phyloP scores from a whole-genome alignment of 2,113 vertebrate genomes.

The Odocoileus virginianus region DNA sequence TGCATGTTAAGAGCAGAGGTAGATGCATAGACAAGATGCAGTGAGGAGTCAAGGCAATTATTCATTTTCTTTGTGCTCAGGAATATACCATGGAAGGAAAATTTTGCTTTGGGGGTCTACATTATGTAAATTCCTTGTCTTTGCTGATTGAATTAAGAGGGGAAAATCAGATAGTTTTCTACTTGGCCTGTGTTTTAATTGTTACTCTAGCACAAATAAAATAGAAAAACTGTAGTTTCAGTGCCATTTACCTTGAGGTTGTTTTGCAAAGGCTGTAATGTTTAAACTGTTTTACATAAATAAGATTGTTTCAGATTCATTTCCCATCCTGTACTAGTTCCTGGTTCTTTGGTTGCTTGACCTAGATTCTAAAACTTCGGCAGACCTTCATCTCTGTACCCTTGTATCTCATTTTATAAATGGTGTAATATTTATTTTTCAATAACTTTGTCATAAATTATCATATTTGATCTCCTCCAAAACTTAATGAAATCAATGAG shows the following conservation, averaged over 20 bases:
- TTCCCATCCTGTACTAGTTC: background rate
- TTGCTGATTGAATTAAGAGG: conserved; percentile 47
- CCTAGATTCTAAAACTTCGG: background rate
- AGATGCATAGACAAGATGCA: background rate
- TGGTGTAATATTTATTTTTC: background rate
- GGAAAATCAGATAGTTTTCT: background rate
- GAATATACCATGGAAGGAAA: background rate
- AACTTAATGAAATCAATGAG: background rate
- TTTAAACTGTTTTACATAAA: conserved; percentile 24
- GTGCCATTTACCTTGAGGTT: conserved; percentile 29
- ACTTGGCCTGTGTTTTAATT: conserved; percentile 36
- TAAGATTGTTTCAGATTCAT: background rate
- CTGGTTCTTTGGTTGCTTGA: background rate
- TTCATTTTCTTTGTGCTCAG: background rate
- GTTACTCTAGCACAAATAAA: conserved; percentile 9
- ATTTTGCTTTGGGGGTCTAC: background rate
- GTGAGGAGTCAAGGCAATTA: background rate
- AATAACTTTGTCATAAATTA: background rate
- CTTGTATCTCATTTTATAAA: conserved; percentile 6
- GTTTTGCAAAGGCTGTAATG: background rate
- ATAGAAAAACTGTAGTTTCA: background rate
- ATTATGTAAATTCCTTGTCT: conserved; percentile 51
- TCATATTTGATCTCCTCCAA: background rate
- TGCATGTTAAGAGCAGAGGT: conserved; percentile 31
- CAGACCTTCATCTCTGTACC: background rate